These are phyloP conservation scores for Brachionus sp. DNA, from an alignment of 1,140 invertebrate genomes.

Conservation along the genomic window DNA sequence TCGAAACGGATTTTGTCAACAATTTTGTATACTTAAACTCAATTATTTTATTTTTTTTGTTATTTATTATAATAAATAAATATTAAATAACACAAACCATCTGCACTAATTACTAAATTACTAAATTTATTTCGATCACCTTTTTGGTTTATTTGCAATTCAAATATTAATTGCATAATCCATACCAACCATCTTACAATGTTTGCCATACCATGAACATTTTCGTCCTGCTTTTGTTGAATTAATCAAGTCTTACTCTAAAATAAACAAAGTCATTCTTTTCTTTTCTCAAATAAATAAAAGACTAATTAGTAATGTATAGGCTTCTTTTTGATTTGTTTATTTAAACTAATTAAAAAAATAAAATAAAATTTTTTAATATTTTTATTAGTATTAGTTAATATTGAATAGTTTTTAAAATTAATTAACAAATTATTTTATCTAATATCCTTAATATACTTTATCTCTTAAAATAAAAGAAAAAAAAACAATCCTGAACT, in stretches of 20 bases:
- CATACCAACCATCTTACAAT: not conserved
- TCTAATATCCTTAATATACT: no score
- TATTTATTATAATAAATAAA: not conserved
- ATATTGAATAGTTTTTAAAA: no score
- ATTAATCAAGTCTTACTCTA: not conserved
- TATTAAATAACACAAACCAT: not conserved
- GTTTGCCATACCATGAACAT: not conserved
- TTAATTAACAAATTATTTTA: no score
- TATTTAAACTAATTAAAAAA: not conserved
- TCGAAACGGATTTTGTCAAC: not conserved
- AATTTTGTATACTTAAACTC: not conserved
- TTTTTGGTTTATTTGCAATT: not conserved
- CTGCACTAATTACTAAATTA: constrained; percentile 4
- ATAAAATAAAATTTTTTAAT: no score
- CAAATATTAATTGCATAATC: constrained; percentile 5
- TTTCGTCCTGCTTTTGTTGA: not conserved
- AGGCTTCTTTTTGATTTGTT: not conserved
- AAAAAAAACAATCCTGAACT: no score
- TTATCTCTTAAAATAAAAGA: no score
- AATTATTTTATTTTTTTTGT: not conserved
- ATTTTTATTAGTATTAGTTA: no score
- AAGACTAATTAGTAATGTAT: no score
- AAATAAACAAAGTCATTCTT: not conserved
- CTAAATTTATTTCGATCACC: not conserved
- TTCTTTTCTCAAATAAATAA: no score